phyloP scores from a whole-genome alignment of 1,140 invertebrate species.

The Musca domestica region DNA sequence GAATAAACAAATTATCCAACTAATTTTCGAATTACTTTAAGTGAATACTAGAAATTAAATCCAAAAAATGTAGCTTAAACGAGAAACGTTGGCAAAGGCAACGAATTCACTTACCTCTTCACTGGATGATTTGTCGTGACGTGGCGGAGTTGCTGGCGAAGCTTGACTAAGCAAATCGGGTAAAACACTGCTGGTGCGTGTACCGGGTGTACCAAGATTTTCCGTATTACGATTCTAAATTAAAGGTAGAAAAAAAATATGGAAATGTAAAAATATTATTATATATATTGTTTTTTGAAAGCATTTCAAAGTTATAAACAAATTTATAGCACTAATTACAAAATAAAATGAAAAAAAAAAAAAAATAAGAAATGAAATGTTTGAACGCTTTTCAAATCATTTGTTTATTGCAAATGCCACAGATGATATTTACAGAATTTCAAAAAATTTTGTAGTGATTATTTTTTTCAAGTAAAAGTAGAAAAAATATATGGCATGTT shows the following conservation, averaged over 20 bases:
- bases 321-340: background rate
- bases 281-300: background rate
- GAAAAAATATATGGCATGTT: too few species aligned
- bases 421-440: too few species aligned
- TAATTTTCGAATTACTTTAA: constrained; percentile 1
- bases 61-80: background rate
- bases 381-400: too few species aligned
- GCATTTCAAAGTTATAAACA: background rate
- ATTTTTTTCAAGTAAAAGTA: too few species aligned
- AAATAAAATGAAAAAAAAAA: background rate
- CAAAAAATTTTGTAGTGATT: too few species aligned
- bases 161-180: constrained; percentile 90
- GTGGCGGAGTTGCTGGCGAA: constrained; percentile 76
- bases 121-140: constrained; percentile 88
- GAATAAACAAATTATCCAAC: constrained; percentile 2
- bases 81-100: too few species aligned
- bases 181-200: constrained; percentile 83
- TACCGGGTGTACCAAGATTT: constrained; percentile 67
- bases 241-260: background rate
- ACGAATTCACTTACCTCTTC: constrained; percentile 77
- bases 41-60: background rate
- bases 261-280: background rate
- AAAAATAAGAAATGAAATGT: background rate
- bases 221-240: constrained; percentile 65
- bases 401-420: too few species aligned